A percentile compares a stretch with the other conserved stretches of the same genome.
Evolutionary conservation across 2,797 vertebrate genomes (phyloP).

Genomic region (Microhierax caerulescens): DNA sequence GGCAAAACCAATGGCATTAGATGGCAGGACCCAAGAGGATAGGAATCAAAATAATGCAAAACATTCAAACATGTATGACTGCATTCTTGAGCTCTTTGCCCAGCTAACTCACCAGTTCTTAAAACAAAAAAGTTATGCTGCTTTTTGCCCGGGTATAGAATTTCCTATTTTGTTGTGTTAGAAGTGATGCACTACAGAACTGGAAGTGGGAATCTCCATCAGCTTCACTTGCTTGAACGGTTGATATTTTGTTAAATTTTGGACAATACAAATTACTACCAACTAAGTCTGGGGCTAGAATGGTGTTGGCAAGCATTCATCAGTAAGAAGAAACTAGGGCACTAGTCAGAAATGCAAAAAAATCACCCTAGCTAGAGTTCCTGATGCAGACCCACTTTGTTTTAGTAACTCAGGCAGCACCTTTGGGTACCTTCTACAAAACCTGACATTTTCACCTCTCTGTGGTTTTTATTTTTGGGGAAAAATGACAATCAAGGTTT

Average conservation of each 20-base stretch:
- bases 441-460: background rate
- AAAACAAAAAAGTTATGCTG: background rate
- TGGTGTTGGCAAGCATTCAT: background rate
- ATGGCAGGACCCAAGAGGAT: background rate
- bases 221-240: background rate
- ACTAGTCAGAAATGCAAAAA: background rate
- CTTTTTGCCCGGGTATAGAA: background rate
- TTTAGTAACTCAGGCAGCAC: background rate
- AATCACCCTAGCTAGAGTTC: background rate
- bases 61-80: background rate
- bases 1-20: background rate
- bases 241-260: background rate
- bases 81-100: background rate
- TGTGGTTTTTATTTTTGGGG: background rate
- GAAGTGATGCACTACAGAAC: background rate
- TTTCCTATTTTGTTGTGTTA: background rate
- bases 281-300: background rate
- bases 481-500: background rate
- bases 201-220: background rate
- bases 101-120: background rate
- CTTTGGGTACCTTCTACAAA: background rate
- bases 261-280: background rate
- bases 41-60: background rate
- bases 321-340: background rate
- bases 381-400: background rate